Base-by-base conservation (phyloP, 2,113 vertebrate genomes). In the Spea bombifrons region DNA sequence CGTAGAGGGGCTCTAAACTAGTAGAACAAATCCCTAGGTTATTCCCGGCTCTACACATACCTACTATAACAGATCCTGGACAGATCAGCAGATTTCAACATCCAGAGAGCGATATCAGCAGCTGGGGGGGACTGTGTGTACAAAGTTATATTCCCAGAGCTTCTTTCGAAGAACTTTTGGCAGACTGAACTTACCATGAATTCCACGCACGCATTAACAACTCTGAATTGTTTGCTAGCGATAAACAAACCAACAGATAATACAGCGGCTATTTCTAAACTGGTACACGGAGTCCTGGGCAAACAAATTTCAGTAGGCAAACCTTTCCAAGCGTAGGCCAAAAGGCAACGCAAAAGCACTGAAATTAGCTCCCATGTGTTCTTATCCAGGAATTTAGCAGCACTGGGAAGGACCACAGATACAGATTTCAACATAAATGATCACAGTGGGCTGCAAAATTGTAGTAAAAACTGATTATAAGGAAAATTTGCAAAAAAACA, bases 121-220 rank as follows among this genome's bases (percentile, higher is more conserved):
- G 9, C 57, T 43, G 15, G 44, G 30, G 52, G n/a, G 77, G 63
- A 53, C 77, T 57, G 69, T 67, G 47, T 80, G 77, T 80, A 67
- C 77, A 80, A 48, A 50, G 70, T 49, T 73, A 53, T 15, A 73
- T 66, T 80, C 77, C 69, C 63, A 73, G 77, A 16, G 17, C 43
- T 30, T 67, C 77, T 80, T 73, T 80, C 77, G 47, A 80, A 73
- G 70, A 80, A 80, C 63, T 65, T 80, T 66, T 73, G 70, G 63
- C 63, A 73, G 50, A 15, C 5, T 2, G 17, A 63, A 12, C 53
- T 17, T 80, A 66, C 77, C 77, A 80, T 10, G 77, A 80, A 80
- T 46, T 67, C 12, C 43, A 67, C 47, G 55, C 16, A 71, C 64
- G 77, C 50, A 15, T 52, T 55, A 48, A n/a, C 61, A 66, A 57